Base-by-base conservation (phyloP, 2,888 invertebrate genomes). In the Nemotelus pantherinus region DNA sequence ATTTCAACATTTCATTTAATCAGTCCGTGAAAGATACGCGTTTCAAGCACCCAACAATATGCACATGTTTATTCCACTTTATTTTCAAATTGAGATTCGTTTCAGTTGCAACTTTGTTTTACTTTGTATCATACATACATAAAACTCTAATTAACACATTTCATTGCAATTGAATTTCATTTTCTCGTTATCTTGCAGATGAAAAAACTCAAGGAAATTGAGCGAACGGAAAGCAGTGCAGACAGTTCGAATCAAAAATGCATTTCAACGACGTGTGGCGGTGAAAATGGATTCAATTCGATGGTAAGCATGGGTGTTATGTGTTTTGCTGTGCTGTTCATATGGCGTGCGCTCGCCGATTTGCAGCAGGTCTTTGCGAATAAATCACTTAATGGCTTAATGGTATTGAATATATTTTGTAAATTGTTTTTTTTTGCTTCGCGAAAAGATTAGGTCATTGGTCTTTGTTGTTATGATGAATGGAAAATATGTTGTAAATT, bases 181-280 rank as follows among this genome's bases (percentile, higher is more conserved):
- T 57, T 57, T 57, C 57, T 57, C 57, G n/a, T 57, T 57, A 25
- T 57, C 80, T 87, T 87, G 53, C 85, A 89, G 89, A 88, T 89
- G 88, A 88, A 88, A 84, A 88, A 89, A 87, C 87, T 89, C 86
- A 87, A 89, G 85, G 89, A 89, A 85, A 88, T 87, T 87, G 89
- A 89, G 86, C 86, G 85, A 81, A 86, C 85, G 81, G 85, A 85
- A 82, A 85, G 84, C 65, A 81, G 81, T 80, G 80, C 78, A 79
- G 80, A 81, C 84, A 85, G 82, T 84, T 83, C 81, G 67, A 81
- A 79, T 80, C 80, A 81, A 79, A 81, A 81, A 82, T 79, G 80
- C 78, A 80, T 80, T 78, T 80, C 79, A 79, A 82, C 82, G 82
- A 82, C 82, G 78, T 82, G 82, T 81, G 82, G 81, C 78, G 25